Evolutionary conservation across 1,140 invertebrate genomes (phyloP).

Genomic region (Drosophila tani): DNA sequence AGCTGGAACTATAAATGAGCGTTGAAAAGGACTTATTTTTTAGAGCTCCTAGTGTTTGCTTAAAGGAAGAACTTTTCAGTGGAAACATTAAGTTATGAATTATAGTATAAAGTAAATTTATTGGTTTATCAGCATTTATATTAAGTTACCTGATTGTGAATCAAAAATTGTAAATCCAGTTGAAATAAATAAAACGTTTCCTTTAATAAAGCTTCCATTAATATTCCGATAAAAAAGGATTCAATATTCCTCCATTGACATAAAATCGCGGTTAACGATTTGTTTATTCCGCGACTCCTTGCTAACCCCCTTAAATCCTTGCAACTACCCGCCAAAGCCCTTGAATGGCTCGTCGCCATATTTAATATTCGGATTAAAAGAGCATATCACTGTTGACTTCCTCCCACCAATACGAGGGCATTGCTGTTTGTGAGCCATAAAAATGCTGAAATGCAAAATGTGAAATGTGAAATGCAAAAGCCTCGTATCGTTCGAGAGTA

Average conservation of each 20-base stretch:
- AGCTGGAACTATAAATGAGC: neutral
- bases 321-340: neutral
- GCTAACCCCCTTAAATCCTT: neutral
- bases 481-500: neutral
- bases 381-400: conserved; percentile 8
- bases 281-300: neutral
- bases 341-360: conserved; percentile 5
- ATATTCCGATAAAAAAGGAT: neutral
- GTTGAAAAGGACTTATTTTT: neutral
- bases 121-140: neutral
- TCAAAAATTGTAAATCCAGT: too few species aligned
- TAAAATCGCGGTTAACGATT: neutral
- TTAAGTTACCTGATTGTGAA: too few species aligned
- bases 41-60: neutral
- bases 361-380: conserved; percentile 38
- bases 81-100: too few species aligned
- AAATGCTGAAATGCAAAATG: conserved; percentile 23
- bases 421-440: conserved; percentile 15
- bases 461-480: conserved; percentile 13
- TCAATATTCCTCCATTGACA: neutral
- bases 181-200: too few species aligned
- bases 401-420: conserved; percentile 13
- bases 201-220: neutral
- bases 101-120: neutral
- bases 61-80: neutral